These are phyloP conservation scores for Eulemur rubriventer DNA, from an alignment of 2,797 vertebrate species.

Conservation along the genomic window DNA sequence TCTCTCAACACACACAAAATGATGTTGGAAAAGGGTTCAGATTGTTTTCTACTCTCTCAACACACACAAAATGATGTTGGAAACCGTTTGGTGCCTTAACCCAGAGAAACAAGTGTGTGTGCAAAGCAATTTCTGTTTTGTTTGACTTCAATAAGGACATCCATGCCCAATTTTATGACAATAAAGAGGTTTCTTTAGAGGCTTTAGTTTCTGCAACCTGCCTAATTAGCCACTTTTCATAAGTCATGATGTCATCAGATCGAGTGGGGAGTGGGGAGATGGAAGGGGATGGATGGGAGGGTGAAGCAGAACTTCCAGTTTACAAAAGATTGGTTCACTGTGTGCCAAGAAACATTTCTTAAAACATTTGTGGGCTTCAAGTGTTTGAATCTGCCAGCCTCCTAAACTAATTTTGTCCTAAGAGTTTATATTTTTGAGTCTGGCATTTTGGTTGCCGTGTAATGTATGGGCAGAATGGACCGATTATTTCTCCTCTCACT, in stretches of 20 bases:
- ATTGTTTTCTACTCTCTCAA: not conserved
- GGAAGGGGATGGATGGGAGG: not conserved
- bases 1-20: not conserved
- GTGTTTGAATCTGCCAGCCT: conserved; percentile 62
- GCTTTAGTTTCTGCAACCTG: conserved; percentile 52
- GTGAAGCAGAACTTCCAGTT: conserved; percentile 53
- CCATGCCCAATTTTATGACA: conserved; percentile 54
- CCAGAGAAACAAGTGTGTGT: not conserved
- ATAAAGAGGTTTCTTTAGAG: conserved; percentile 55
- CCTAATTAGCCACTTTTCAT: conserved; percentile 65
- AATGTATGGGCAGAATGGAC: conserved; percentile 58
- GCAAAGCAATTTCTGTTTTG: conserved; percentile 32
- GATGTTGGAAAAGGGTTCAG: not conserved
- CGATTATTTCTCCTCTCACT: conserved; percentile 15
- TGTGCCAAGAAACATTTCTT: conserved; percentile 72
- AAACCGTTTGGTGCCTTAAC: not conserved
- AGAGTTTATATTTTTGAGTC: conserved; percentile 46
- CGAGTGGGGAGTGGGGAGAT: conserved; percentile 39
- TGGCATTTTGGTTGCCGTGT: conserved; percentile 41
- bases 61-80: not conserved
- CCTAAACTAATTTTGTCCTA: conserved; percentile 65
- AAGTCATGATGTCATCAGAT: conserved; percentile 72
- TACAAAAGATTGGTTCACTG: conserved; percentile 75
- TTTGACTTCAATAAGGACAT: not conserved
- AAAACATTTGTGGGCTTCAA: conserved; percentile 57